Evolutionary conservation across 1,140 invertebrate species (phyloP).

Genomic region (Halyomorpha halys): DNA sequence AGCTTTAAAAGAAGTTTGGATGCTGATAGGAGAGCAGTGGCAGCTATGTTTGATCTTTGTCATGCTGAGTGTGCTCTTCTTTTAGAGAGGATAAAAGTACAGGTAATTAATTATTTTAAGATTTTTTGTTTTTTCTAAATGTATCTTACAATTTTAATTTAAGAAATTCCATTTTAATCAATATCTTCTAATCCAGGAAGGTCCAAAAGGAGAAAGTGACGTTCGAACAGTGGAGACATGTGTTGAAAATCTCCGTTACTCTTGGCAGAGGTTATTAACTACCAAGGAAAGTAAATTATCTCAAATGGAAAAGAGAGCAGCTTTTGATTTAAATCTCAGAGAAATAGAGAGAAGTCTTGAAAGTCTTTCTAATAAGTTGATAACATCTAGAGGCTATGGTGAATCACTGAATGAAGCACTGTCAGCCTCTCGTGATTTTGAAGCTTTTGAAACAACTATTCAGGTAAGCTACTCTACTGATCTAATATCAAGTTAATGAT

Average conservation of each 20-base stretch:
- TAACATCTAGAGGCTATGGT: constrained; percentile 52
- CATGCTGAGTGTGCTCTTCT: constrained; percentile 15
- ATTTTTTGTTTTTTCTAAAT: no score
- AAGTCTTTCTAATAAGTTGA: constrained; percentile 52
- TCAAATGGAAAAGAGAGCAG: constrained; percentile 52
- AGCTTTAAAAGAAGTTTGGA: constrained; percentile 7
- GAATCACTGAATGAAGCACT: constrained; percentile 58
- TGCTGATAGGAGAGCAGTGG: constrained; percentile 1
- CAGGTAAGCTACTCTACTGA: constrained; percentile 40
- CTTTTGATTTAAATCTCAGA: constrained; percentile 59
- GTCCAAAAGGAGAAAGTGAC: constrained; percentile 52
- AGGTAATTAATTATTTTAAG: not conserved
- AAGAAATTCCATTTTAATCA: constrained; percentile 9
- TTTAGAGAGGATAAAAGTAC: constrained; percentile 2
- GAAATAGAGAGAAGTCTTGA: constrained; percentile 62
- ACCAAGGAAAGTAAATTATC: constrained; percentile 50
- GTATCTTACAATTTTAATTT: not conserved
- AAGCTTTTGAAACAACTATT: constrained; percentile 69
- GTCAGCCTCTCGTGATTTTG: constrained; percentile 58
- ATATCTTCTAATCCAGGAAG: constrained; percentile 13
- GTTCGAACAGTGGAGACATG: constrained; percentile 54
- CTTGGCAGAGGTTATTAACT: constrained; percentile 50
- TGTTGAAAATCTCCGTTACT: constrained; percentile 41
- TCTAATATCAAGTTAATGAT: no score
- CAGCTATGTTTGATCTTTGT: constrained; percentile 12